A percentile compares a stretch with the other conserved stretches of the same genome.
These are phyloP conservation scores for Ranitomeya variabilis DNA, from an alignment of 2,113 vertebrate genomes.

Conservation along the genomic window DNA sequence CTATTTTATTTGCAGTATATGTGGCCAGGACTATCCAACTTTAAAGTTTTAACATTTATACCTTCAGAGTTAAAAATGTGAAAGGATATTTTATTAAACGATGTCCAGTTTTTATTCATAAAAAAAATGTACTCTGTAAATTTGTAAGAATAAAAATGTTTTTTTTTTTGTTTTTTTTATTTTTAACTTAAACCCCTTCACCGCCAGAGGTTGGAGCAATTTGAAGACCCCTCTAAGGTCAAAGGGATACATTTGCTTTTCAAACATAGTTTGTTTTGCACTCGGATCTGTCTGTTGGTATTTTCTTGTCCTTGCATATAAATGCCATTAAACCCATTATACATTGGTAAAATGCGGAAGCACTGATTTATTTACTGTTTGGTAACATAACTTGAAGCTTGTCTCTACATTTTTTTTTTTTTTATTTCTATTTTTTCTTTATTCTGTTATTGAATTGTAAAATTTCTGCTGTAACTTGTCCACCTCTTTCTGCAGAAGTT, in stretches of 20 bases:
- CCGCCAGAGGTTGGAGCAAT: slow-evolving; percentile 17
- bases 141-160: slow-evolving; percentile 13
- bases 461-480: too few relatives aligned
- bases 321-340: slow-evolving; percentile 31
- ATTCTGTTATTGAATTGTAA: not conserved
- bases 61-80: not conserved
- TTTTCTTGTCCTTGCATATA: slow-evolving; percentile 1
- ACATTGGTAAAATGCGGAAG: slow-evolving; percentile 32
- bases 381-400: not conserved
- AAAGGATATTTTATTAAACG: slow-evolving; percentile 11
- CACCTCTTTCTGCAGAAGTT: too few relatives aligned
- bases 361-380: not conserved
- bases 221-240: slow-evolving; percentile 28
- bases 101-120: slow-evolving; percentile 35
- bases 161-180: not conserved
- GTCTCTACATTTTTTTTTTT: not conserved
- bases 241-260: slow-evolving; percentile 24
- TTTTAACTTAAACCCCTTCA: slow-evolving; percentile 41
- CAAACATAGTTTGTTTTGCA: slow-evolving; percentile 31
- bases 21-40: not conserved
- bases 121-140: slow-evolving; percentile 18
- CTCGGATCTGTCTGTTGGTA: slow-evolving; percentile 11
- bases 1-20: slow-evolving; percentile 6
- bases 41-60: slow-evolving; percentile 35
- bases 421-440: not conserved